phyloP scores from a whole-genome alignment of 2,113 vertebrate genomes.

The Rhizomys pruinosus region DNA sequence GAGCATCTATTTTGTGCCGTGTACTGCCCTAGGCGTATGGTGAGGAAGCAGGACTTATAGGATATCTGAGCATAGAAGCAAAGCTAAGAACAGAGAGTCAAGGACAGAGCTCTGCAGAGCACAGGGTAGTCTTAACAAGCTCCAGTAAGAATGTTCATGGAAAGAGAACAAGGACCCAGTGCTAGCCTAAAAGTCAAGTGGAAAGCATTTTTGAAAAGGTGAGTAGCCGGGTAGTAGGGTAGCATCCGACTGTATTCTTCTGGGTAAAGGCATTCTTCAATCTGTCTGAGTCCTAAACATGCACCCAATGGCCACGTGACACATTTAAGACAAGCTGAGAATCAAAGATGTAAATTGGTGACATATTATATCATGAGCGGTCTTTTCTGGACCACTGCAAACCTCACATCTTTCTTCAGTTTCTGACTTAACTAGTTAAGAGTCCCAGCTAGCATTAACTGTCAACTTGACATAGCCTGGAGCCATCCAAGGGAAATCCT shows the following conservation, averaged over 20 bases:
- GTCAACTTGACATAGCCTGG: too few relatives aligned
- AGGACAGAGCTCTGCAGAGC: background rate
- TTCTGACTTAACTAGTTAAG: background rate
- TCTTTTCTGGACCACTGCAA: conserved; percentile 48
- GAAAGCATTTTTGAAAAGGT: background rate
- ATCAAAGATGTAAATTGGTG: background rate
- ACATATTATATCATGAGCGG: background rate
- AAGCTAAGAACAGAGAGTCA: background rate
- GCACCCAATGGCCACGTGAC: background rate
- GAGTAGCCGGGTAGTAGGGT: background rate
- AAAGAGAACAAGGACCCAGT: background rate
- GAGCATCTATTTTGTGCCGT: background rate
- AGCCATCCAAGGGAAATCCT: background rate
- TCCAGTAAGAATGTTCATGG: background rate
- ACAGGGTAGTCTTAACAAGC: background rate
- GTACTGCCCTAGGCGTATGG: background rate
- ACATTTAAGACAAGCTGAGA: background rate
- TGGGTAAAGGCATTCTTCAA: background rate
- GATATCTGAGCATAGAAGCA: background rate
- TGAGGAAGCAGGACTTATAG: background rate
- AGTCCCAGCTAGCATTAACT: background rate
- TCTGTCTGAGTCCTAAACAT: conserved; percentile 2
- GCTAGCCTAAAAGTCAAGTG: background rate
- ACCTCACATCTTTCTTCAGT: conserved; percentile 18
- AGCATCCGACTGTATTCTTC: background rate